Base-by-base conservation (phyloP, 2,113 vertebrate genomes). In the Otolemur garnettii region DNA sequence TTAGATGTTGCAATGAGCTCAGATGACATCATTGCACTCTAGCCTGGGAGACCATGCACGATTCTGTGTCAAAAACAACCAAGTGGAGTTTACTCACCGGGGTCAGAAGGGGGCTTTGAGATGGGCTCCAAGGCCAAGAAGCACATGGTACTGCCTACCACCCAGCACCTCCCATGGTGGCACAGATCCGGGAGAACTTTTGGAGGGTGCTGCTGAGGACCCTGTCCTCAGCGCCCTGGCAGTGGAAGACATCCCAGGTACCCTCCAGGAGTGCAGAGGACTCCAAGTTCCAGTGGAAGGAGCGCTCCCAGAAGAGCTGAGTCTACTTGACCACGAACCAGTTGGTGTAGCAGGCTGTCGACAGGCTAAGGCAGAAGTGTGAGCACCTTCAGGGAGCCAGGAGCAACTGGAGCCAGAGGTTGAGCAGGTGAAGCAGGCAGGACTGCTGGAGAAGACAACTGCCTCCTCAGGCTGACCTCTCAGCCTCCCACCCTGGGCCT, bases 111-210 rank as follows among this genome's bases (percentile, higher is more conserved):
- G 45, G 45, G 45, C 45, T 50, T 50, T 50, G 66, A 17, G 5
- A 98, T 99, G 97, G 98, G 98, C 53, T 98, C 99, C n/a, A 99
- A 99, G 96, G 97, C 91, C 86, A 99, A 99, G 98, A 99, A 99
- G 98, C 98, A 99, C 38, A 98, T 99, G 96, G 98, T 99, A 57
- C 98, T 99, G 81, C 99, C 99, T 83, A 99, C 98, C 98, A 99
- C 5, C 99, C 99, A 0, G 99, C 99, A 30, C 99, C 99, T 10
- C 99, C 99, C 59, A 98, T 98, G 14, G 97, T 98, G 57, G 99
- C 99, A 74, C 99, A 99, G 97, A 98, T 99, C 86, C 97, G 99
- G 94, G 99, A 99, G 88, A 99, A 99, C 97, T 98, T 99, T 84
- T 97, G 69, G 59, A 92, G 97, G 75, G 97, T 99, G 0, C 93